A percentile compares a stretch with the other conserved stretches of the same genome.
These are phyloP conservation scores for Hydrolagus colliei DNA, from an alignment of 2,797 vertebrate species.

Conservation along the genomic window DNA sequence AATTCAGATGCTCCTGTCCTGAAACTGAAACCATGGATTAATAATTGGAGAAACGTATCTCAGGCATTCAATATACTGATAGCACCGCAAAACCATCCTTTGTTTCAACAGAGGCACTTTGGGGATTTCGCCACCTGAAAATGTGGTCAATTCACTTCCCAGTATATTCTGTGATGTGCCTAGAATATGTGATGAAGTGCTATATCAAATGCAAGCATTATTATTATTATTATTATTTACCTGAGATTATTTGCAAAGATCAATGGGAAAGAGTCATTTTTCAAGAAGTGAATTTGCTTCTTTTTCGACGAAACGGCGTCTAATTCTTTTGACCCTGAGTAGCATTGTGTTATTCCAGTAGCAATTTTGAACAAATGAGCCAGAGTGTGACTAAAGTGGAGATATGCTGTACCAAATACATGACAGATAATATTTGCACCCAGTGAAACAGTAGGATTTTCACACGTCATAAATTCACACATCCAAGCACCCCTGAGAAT, in stretches of 20 bases:
- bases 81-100: too few species aligned
- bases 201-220: too few species aligned
- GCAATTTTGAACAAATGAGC: neutral
- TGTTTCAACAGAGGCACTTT: too few species aligned
- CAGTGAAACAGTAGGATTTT: constrained; percentile 23
- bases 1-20: too few species aligned
- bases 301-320: neutral
- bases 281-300: neutral
- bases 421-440: neutral
- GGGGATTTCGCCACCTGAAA: too few species aligned
- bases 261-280: neutral
- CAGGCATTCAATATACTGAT: too few species aligned
- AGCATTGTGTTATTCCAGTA: neutral
- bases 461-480: neutral
- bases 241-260: neutral
- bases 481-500: neutral
- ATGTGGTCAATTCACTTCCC: too few species aligned
- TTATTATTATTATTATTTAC: too few species aligned
- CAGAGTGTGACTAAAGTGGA: neutral
- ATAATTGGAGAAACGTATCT: too few species aligned
- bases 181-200: too few species aligned
- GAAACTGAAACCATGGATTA: too few species aligned
- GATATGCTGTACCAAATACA: neutral
- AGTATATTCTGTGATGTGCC: too few species aligned
- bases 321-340: neutral